Evolutionary conservation across 2,113 vertebrate genomes (phyloP).

Genomic region (Brienomyrus longianalis): DNA sequence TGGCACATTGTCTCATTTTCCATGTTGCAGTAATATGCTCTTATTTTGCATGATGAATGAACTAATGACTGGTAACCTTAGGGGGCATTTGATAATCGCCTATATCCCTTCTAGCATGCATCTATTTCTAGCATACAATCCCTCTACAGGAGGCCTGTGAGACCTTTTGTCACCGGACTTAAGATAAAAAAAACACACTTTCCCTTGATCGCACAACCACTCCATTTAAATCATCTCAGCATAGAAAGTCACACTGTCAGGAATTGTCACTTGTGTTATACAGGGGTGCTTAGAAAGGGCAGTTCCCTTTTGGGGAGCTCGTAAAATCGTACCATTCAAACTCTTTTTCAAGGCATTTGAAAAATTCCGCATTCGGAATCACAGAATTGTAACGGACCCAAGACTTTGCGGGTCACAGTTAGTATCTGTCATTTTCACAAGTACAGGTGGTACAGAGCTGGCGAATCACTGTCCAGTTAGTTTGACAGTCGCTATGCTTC

Average conservation of each 20-base stretch:
- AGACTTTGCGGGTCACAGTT: neutral
- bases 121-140: conserved; percentile 12
- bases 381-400: neutral
- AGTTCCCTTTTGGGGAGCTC: neutral
- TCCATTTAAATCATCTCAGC: neutral
- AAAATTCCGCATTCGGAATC: neutral
- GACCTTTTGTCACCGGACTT: conserved; percentile 32
- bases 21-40: neutral
- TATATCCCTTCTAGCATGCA: conserved; percentile 37
- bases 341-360: neutral
- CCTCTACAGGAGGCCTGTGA: conserved; percentile 28
- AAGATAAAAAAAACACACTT: conserved; percentile 26
- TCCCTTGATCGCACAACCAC: conserved; percentile 14
- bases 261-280: neutral
- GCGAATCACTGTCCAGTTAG: conserved; percentile 19
- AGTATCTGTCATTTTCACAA: neutral
- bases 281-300: neutral
- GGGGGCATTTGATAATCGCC: conserved; percentile 37
- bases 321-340: neutral
- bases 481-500: conserved; percentile 31
- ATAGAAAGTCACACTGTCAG: neutral
- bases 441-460: neutral
- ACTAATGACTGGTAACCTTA: conserved; percentile 2
- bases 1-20: neutral
- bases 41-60: conserved; percentile 14